Base-by-base conservation (phyloP, 1,140 invertebrate genomes). In the Drosophila ambigua region DNA sequence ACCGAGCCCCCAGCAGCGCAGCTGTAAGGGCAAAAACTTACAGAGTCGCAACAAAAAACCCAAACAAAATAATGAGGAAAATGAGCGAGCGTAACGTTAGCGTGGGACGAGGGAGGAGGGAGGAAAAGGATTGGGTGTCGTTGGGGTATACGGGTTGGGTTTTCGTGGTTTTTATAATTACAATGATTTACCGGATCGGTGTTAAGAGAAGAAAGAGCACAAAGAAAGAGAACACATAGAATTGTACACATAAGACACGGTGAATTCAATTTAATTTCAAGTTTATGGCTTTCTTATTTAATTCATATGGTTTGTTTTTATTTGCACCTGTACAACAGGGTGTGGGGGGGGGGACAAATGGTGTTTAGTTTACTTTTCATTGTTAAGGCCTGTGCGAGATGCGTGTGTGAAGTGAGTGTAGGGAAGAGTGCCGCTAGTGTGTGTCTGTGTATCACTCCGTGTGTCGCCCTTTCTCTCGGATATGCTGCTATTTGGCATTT, bases 1-100 rank as follows among this genome's bases (percentile, higher is more conserved):
- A 94, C 78, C 91, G 76, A 45, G 91, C 91, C 49, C 91, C 90
- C 71, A 92, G 46, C 43, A 91, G 72, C 68, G 90, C 90, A 90
- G 90, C 90, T 91, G 90, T 91, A 91, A 91, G 90, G 80, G 90
- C 90, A 91, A 91, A 91, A 91, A 91, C 90, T 91, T 91, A 90
- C 73, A 90, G 81, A 84, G 64, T 88, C 68, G 85, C 87, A 88
- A 84, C 67, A 50, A 76, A 76, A 75, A 68, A 60, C 43, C 50
- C 54, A 74, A 58, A 66, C 54, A 58, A 74, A 74, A 74, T 58
- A 53, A 23, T 28, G 8, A 26, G 53, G 24, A 8, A 16, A 60
- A 49, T 64, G 53, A 16, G 28, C 13, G 15, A 51, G 20, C 6
- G 15, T 53, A 61, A 16, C 15, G 15, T 46, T 46, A 44, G 15